phyloP scores from a whole-genome alignment of 2,113 vertebrate species.

The Oenanthe oenanthe region DNA sequence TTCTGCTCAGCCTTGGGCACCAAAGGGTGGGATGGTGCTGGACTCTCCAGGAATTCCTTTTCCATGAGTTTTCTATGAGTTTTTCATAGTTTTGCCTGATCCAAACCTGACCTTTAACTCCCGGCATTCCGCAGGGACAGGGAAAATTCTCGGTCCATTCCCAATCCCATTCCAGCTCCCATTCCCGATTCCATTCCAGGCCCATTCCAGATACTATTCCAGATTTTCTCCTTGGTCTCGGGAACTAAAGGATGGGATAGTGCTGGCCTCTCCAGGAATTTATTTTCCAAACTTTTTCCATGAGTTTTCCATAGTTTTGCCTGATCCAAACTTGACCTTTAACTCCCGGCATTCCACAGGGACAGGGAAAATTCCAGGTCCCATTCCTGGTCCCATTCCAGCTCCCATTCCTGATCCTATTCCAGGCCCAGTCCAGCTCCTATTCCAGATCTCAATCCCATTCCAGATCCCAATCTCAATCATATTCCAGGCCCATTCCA shows the following conservation, averaged over 20 bases:
- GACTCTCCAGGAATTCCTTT: background rate
- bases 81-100: background rate
- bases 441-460: background rate
- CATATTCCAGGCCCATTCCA: background rate
- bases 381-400: background rate
- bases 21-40: background rate
- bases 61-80: background rate
- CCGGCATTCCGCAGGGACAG: background rate
- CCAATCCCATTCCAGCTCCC: background rate
- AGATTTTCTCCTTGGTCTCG: background rate
- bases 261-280: background rate
- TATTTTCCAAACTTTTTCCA: background rate
- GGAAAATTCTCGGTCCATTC: background rate
- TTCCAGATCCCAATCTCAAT: background rate
- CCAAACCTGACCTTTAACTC: background rate
- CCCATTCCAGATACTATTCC: background rate
- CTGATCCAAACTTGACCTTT: background rate
- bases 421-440: background rate
- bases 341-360: too few species aligned
- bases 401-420: background rate
- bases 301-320: too few species aligned
- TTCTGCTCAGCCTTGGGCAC: accelerated
- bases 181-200: background rate
- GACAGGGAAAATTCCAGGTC: background rate
- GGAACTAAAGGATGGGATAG: too few species aligned